Conservation (phyloP, 2,113 vertebrate genomes). For the Melanerpes formicivorus region DNA sequence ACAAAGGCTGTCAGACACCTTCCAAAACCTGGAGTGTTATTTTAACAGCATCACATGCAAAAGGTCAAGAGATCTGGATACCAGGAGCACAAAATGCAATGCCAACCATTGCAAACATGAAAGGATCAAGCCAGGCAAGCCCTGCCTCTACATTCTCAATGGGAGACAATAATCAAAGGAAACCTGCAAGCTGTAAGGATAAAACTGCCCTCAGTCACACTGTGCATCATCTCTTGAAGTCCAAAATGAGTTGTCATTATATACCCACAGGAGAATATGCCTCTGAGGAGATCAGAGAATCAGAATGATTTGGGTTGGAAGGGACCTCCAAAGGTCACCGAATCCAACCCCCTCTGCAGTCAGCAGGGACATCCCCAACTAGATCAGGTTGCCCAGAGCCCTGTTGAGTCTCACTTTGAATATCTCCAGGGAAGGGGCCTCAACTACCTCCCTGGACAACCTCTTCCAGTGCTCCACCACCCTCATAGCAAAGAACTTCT, state of each 20-base stretch:
- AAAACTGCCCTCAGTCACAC: not conserved
- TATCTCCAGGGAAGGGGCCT: no score
- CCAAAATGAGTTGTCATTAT: not conserved
- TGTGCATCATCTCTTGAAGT: not conserved
- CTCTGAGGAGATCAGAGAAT: not conserved
- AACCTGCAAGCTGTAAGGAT: not conserved
- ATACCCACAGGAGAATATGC: not conserved
- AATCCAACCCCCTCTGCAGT: no score
- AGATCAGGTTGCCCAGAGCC: no score
- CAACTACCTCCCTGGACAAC: no score
- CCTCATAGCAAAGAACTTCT: no score
- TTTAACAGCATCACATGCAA: not conserved
- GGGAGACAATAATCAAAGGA: constrained; percentile 3
- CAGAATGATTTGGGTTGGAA: no score
- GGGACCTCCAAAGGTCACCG: no score
- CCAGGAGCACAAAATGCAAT: not conserved
- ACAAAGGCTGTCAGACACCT: not conserved
- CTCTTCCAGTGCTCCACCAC: no score
- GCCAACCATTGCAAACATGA: not conserved
- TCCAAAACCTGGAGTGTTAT: not conserved
- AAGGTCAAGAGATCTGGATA: not conserved
- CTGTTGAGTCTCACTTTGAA: no score
- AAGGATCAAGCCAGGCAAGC: not conserved
- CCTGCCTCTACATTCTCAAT: not conserved
- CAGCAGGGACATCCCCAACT: no score